Base-by-base conservation (phyloP, 2,888 invertebrate species). In the Criorhina ranunculi region DNA sequence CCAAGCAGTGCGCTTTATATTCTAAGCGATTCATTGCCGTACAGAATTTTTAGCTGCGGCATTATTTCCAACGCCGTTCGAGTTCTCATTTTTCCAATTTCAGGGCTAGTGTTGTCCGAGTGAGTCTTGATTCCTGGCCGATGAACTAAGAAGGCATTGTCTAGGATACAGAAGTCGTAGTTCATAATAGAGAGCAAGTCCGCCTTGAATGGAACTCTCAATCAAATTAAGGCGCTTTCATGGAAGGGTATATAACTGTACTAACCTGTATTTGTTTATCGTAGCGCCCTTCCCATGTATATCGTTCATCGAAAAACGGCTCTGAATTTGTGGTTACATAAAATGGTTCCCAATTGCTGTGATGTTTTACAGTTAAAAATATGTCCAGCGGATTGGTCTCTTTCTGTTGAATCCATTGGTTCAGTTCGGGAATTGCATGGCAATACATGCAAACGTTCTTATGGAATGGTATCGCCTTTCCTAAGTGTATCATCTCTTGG, bases 261-360 rank as follows among this genome's bases (percentile, higher is more conserved):
- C 44, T 46, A 19, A 78, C 78, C 40, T 70, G 78, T 55, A 78
- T 78, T n/a, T 70, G 78, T 1, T 78, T 78, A 33, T 78, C 78
- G 33, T 78, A 70, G 3, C 33, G 37, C 33, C 78, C 78, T 46
- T 78, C 78, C 78, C 78, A 78, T 1, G 78, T 78, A 33, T 64
- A 78, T 0, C 78, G 78, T 35, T 78, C 78, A 46, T 78, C 78
- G 12, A 24, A 78, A 17, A 49, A 70, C 2, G 78, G 78, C 29
- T 78, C 78, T 0, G 24, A 55, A 49, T 70, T 78, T 12, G 78
- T 78, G 0, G 78, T 78, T 24, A 78, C 64, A 57, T 78, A 78
- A 40, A 78, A 70, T 0, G 78, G 78, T 12, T 78, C 78, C 78
- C 78, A 78, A 0, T 5, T 2, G 0, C 5, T 2, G 5, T 33